Percentiles rank a stretch among this genome's conserved stretches.
phyloP scores from a whole-genome alignment of 2,113 vertebrate species.

The Chaenocephalus aceratus region DNA sequence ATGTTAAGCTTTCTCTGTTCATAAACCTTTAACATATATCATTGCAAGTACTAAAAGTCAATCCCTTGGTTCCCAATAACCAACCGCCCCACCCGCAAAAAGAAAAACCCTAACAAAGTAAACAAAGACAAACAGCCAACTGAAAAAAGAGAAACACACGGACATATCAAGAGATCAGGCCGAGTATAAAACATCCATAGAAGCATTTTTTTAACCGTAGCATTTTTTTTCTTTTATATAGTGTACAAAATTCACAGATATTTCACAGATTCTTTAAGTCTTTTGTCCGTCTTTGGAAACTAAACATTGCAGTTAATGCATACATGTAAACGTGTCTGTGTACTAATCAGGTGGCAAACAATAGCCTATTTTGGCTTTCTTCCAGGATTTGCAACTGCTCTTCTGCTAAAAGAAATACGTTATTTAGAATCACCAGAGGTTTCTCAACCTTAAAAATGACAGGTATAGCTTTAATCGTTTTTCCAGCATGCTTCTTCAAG shows the following conservation, averaged over 20 bases:
- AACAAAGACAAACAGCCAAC: slow-evolving; percentile 64
- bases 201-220: slow-evolving; percentile 53
- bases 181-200: slow-evolving; percentile 83
- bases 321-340: slow-evolving; percentile 28
- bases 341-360: slow-evolving; percentile 37
- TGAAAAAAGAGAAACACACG: slow-evolving; percentile 69
- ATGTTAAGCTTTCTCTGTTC: slow-evolving; percentile 75
- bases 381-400: slow-evolving; percentile 65
- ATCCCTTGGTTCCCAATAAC: slow-evolving; percentile 36
- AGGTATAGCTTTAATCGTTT: too few species aligned
- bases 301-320: slow-evolving; percentile 50
- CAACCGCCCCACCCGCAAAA: background rate
- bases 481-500: background rate
- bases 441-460: background rate
- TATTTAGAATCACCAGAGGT: background rate
- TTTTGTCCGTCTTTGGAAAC: slow-evolving; percentile 77
- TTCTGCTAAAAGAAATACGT: slow-evolving; percentile 68
- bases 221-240: slow-evolving; percentile 66
- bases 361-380: slow-evolving; percentile 21
- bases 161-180: slow-evolving; percentile 81
- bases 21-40: slow-evolving; percentile 79
- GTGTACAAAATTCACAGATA: slow-evolving; percentile 87
- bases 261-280: slow-evolving; percentile 78
- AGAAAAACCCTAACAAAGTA: slow-evolving; percentile 35
- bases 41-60: slow-evolving; percentile 66